Evolutionary conservation across 2,113 vertebrate species (phyloP).

Genomic region (Stigmatopora nigra): DNA sequence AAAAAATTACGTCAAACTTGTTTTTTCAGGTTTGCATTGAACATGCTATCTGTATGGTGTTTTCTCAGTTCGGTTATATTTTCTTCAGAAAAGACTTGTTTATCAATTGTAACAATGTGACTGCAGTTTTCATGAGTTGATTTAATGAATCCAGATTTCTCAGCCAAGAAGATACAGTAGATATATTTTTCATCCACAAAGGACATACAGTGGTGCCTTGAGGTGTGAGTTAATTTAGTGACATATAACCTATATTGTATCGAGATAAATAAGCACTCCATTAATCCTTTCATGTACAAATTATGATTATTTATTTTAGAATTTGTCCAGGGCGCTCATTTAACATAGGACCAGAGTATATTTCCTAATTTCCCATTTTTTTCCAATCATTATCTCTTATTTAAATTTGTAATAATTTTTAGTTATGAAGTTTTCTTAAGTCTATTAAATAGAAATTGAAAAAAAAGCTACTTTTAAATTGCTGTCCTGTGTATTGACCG

Average conservation of each 20-base stretch:
- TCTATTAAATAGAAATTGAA: too few species aligned
- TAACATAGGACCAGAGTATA: too few species aligned
- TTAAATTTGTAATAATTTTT: too few species aligned
- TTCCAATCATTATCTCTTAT: too few species aligned
- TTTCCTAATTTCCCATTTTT: too few species aligned
- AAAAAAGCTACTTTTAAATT: too few species aligned
- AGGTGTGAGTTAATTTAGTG: not conserved
- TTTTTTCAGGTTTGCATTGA: conserved; percentile 69
- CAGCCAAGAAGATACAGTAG: not conserved
- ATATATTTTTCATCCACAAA: not conserved
- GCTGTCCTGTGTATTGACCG: too few species aligned
- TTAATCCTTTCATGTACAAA: too few species aligned
- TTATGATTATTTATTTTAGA: too few species aligned
- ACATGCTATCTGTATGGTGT: conserved; percentile 71
- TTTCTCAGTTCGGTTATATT: conserved; percentile 60
- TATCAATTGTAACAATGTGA: conserved; percentile 45
- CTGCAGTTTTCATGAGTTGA: not conserved
- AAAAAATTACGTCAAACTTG: conserved; percentile 60
- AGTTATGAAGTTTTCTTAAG: too few species aligned
- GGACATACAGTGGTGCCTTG: not conserved
- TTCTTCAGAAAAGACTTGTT: conserved; percentile 60
- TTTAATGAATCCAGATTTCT: not conserved
- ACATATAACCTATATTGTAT: not conserved
- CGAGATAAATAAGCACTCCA: not conserved
- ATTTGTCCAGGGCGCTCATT: too few species aligned